phyloP scores from a whole-genome alignment of 2,888 invertebrate genomes.

The Acrobasis consociella region DNA sequence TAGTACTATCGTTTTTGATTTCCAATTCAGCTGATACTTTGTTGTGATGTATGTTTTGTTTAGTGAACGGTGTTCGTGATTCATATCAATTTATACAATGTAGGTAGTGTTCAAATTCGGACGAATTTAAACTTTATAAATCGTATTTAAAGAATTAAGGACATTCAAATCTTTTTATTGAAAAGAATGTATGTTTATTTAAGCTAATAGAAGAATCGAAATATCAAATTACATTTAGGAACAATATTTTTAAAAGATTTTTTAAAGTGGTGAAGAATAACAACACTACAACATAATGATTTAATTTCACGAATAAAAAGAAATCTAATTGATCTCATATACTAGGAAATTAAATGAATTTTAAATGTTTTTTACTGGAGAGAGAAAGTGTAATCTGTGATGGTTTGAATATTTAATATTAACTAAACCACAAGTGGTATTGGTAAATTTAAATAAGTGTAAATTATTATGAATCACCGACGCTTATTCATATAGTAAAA shows the following conservation, averaged over 20 bases:
- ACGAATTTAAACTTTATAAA: background rate
- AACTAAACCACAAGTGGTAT: background rate
- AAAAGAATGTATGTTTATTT: background rate
- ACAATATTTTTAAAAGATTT: conserved; percentile 11
- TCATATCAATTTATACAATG: conserved; percentile 24
- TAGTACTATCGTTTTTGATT: conserved; percentile 45
- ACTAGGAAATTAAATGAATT: background rate
- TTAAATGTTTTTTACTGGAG: background rate
- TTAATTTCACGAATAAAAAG: background rate
- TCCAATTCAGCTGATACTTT: conserved; percentile 28
- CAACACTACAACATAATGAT: background rate
- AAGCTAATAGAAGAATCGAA: background rate
- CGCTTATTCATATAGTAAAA: conserved; percentile 18
- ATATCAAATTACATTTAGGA: conserved; percentile 1
- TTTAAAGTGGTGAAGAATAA: background rate
- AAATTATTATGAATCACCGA: conserved; percentile 24
- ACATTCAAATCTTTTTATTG: background rate
- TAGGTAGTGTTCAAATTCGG: conserved; percentile 12
- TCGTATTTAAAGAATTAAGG: background rate
- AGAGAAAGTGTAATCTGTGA: conserved; percentile 6
- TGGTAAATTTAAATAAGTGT: conserved; percentile 6
- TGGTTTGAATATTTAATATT: conserved; percentile 2
- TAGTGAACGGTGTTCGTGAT: conserved; percentile 29
- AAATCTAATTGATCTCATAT: background rate
- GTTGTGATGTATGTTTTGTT: conserved; percentile 46